Base-by-base conservation (phyloP, 2,888 invertebrate species). In the Drosophila stalkeri region DNA sequence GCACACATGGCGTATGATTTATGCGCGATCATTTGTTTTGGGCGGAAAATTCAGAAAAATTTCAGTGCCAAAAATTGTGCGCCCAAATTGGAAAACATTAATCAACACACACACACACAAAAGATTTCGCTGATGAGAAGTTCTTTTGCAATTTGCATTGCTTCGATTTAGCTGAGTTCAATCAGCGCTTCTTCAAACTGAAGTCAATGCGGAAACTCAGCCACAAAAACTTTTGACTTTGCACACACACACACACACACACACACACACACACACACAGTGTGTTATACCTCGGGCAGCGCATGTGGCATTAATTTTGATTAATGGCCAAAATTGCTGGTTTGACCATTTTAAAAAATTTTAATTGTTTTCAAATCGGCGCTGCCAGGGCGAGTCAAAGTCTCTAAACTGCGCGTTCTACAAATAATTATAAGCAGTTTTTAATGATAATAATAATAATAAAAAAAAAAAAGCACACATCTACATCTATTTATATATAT, bases 221-320 rank as follows among this genome's bases (percentile, higher is more conserved):
- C 65, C 76, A 79, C 76, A 79, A 79, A 68, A 68, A 56, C 16
- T 44, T 55, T 66, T 20, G 23, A 56, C 57, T 77, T 52, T 37
- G 47, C 60, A 49, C 47, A 59, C 47, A 47, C 23, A 44, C 20
- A 44, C 56, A 65, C 56, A 57, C 39, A 55, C 23, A 62, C 18
- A 49, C 44, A 63, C 64, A 64, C 47, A 49, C 11, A 39, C 41
- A 52, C 46, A 62, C 33, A 46, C 14, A 54, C 39, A n/a, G n/a
- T n/a, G 27, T 4, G 27, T 9, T 23, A 46, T 35, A 72, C 75
- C 74, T 69, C 62, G 67, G 66, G 79, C 82, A 78, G 80, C 66
- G 84, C 91, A 90, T 89, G 89, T 83, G 89, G 91, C 84, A 87
- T 91, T 91, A 91, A 91, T 91, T 91, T 91, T 91, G 91, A 91